Evolutionary conservation across 2,113 vertebrate genomes (phyloP).

Genomic region (Otolemur garnettii): DNA sequence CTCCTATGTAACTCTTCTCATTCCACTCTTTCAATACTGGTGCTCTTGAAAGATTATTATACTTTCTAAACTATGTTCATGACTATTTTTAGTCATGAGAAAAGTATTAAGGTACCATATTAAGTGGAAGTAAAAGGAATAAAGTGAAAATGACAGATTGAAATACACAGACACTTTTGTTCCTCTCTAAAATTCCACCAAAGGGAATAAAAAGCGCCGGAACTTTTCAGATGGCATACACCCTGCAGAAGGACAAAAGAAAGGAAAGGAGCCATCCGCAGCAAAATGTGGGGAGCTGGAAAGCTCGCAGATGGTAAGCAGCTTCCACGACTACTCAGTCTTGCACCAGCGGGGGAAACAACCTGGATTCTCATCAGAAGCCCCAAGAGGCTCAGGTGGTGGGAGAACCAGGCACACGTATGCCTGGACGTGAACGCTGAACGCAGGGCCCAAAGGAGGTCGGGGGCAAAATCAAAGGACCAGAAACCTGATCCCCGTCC

Average conservation of each 20-base stretch:
- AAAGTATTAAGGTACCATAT: neutral
- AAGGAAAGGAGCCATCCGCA: neutral
- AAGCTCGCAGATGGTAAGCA: neutral
- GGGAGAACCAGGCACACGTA: neutral
- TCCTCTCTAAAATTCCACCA: neutral
- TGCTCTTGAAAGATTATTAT: neutral
- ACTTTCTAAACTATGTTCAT: neutral
- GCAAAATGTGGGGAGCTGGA: neutral
- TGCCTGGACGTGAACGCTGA: neutral
- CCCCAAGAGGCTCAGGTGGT: neutral
- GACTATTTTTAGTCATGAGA: neutral
- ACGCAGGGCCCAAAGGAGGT: neutral
- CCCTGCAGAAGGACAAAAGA: neutral
- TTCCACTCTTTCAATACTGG: neutral
- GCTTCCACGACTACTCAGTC: neutral
- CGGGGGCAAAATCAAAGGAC: neutral
- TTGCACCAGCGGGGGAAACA: neutral
- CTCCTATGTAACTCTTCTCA: neutral
- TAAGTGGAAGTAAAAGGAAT: neutral
- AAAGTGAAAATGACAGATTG: neutral
- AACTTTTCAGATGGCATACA: neutral
- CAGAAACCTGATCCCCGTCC: neutral
- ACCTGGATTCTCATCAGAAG: neutral
- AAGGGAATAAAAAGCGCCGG: neutral
- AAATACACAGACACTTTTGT: neutral